Evolutionary conservation across 2,888 invertebrate species (phyloP), one percentile per base, ranked within the genome.

Genomic region (Aproaerema taeniolella): DNA sequence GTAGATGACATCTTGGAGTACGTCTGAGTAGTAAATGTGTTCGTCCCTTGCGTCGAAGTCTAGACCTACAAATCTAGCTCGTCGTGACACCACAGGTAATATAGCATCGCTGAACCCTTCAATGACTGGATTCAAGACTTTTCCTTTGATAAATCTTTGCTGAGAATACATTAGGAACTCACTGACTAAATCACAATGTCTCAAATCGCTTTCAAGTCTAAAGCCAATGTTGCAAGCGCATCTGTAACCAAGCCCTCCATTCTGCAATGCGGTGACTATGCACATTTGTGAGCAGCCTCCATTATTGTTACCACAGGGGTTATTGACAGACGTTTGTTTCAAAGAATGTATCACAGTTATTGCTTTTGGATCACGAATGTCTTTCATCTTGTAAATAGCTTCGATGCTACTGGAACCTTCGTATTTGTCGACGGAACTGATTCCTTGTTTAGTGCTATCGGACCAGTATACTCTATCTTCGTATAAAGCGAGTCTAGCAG

Each of bases 11-110:
- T 98, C 96, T 78, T 97, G 95, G 12, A 98, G 88, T 0, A 99
- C 98, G 68, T 99, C 99, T 0, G 98, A 98, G 75, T 98, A 99
- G 75, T 98, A 99, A 50, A 99, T 96, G 58, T 95, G 94, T 58
- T 95, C 92, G 53, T 95, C 94, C 36, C 93, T 87, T 0, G 96
- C 93, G 71, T 98, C 98, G 64, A 96, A 98, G 67, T 99, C 99
- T 25, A 98, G 78, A 0, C 98, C 98, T 0, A 98, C 98, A 67
- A 98, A 97, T 53, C 98, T 89, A 0, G 97, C 97, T 20, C 97
- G 88, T 38, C 95, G 87, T 0, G 97, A 96, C 0, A 97, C 96
- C 0, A 98, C 95, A 0, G 99, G 99, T 20, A 96, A 85, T 39
- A 99, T 98, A 4, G 98, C 98, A 66, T 99, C 98, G 56, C 94